Percentiles rank a stretch among this genome's conserved stretches.
phyloP scores from a whole-genome alignment of 2,113 vertebrate genomes.

The Oryzias celebensis region DNA sequence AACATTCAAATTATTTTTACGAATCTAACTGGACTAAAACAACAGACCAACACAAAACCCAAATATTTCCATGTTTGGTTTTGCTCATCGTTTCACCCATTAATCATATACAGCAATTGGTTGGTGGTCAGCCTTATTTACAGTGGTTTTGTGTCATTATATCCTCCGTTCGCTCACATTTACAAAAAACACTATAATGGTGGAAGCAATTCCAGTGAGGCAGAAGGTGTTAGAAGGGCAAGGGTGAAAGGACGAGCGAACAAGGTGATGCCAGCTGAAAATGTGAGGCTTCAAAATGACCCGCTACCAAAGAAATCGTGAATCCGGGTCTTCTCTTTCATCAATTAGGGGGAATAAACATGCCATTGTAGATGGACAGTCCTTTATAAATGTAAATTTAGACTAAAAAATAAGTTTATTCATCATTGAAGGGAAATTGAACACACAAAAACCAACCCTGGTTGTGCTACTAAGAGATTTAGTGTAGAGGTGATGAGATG shows the following conservation, averaged over 20 bases:
- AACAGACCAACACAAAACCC: no score
- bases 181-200: constrained; percentile 20
- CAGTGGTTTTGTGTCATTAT: no score
- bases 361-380: not conserved
- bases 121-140: no score
- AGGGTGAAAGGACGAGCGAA: constrained; percentile 45
- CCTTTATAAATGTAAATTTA: constrained; percentile 6
- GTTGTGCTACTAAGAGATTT: not conserved
- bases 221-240: constrained; percentile 21
- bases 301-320: no score
- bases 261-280: constrained; percentile 37
- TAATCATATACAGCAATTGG: no score
- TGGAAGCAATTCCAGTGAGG: constrained; percentile 5
- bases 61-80: no score
- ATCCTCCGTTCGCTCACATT: constrained; percentile 9
- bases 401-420: not conserved
- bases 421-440: not conserved
- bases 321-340: no score
- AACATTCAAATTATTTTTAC: no score
- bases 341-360: no score
- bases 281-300: constrained; percentile 20
- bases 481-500: no score
- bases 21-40: no score
- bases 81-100: no score
- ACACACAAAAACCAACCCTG: not conserved